Percentiles rank a stretch among this genome's conserved stretches.
These are phyloP conservation scores for Sinelater perroti DNA, from an alignment of 2,888 invertebrate species.

Conservation along the genomic window DNA sequence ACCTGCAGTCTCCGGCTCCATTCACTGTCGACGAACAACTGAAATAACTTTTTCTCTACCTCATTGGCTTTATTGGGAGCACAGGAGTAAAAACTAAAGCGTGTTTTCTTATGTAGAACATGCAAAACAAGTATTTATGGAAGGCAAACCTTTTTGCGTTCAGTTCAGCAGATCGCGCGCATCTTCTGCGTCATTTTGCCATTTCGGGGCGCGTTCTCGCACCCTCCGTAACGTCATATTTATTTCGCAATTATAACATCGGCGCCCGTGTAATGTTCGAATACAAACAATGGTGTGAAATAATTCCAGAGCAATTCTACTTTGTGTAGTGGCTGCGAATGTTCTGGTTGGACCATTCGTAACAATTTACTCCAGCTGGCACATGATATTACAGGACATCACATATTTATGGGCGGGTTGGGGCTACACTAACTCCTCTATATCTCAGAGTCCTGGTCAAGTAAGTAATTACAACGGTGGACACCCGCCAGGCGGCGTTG, in stretches of 20 bases:
- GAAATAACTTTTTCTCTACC: neutral
- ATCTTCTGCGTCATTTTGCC: conserved; percentile 18
- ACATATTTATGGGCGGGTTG: conserved; percentile 61
- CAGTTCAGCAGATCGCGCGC: neutral
- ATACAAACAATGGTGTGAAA: conserved; percentile 53
- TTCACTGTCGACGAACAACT: too few species aligned
- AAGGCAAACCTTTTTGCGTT: neutral
- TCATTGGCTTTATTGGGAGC: neutral
- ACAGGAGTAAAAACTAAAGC: neutral
- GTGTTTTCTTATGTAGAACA: too few species aligned
- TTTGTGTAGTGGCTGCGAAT: conserved; percentile 54
- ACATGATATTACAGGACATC: conserved; percentile 63
- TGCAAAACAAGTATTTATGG: neutral
- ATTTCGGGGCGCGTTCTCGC: conserved; percentile 22
- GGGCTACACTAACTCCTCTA: conserved; percentile 51
- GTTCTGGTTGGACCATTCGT: conserved; percentile 59
- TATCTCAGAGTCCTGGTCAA: conserved; percentile 54
- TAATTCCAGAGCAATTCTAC: conserved; percentile 56
- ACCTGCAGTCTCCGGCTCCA: neutral
- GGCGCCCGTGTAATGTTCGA: conserved; percentile 40
- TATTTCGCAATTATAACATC: conserved; percentile 44
- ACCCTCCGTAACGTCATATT: conserved; percentile 37
- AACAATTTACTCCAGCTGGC: conserved; percentile 63
- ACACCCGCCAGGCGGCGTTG: conserved; percentile 50
- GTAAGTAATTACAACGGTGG: conserved; percentile 58